Conservation (phyloP, 2,888 invertebrate species). For the Mythimna albipuncta region DNA sequence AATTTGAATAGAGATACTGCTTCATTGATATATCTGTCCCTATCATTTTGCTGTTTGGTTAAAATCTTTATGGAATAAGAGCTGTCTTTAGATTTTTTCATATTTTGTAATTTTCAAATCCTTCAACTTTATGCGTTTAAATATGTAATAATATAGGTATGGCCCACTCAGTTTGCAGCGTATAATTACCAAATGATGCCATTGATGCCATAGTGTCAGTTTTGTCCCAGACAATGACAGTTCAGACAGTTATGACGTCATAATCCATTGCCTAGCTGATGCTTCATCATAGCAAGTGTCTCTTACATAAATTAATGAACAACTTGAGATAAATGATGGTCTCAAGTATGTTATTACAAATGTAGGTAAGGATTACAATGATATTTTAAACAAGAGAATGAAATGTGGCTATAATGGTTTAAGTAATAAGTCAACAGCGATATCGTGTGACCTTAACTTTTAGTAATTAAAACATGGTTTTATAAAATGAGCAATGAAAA, state of each 20-base stretch:
- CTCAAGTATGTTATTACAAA: slow-evolving; percentile 36
- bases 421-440: slow-evolving; percentile 29
- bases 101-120: neutral
- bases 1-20: neutral
- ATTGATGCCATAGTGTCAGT: slow-evolving; percentile 2
- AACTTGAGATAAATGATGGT: slow-evolving; percentile 36
- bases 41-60: neutral
- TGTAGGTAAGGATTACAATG: slow-evolving; percentile 23
- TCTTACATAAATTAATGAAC: slow-evolving; percentile 35
- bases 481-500: slow-evolving; percentile 8
- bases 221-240: slow-evolving; percentile 29
- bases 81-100: no score
- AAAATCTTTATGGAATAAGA: neutral
- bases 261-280: slow-evolving; percentile 16
- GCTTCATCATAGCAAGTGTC: slow-evolving; percentile 24
- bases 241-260: slow-evolving; percentile 10
- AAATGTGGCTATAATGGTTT: slow-evolving; percentile 33
- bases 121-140: neutral
- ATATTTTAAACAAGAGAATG: slow-evolving; percentile 34
- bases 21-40: neutral
- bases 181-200: slow-evolving; percentile 10
- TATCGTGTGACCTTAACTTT: slow-evolving; percentile 24
- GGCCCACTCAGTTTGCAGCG: slow-evolving; percentile 1
- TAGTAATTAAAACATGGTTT: slow-evolving; percentile 15
- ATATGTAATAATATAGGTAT: neutral